Evolutionary conservation across 2,797 vertebrate genomes (phyloP).

Genomic region (Kryptopterus vitreolus): DNA sequence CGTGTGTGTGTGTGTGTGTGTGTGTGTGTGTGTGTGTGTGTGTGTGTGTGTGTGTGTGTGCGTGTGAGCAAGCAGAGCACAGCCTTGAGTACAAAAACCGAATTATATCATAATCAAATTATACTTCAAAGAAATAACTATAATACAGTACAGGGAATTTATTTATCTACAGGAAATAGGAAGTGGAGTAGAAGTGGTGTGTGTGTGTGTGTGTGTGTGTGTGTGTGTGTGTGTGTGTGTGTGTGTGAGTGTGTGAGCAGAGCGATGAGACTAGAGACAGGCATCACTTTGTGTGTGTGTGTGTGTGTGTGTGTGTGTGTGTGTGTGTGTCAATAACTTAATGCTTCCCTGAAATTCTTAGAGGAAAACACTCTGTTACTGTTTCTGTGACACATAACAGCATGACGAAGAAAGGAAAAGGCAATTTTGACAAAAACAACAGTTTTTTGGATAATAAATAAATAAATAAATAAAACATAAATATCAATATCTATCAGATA

Average conservation of each 20-base stretch:
- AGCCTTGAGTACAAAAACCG: neutral
- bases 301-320: neutral
- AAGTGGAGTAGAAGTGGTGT: neutral
- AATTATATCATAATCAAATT: slow-evolving; percentile 10
- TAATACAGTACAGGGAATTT: neutral
- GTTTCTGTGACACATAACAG: too few relatives aligned
- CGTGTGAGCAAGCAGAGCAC: neutral
- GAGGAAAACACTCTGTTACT: too few relatives aligned
- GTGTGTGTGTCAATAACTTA: neutral
- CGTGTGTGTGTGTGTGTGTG: neutral
- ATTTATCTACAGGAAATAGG: neutral
- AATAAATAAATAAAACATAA: too few relatives aligned
- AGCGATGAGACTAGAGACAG: too few relatives aligned
- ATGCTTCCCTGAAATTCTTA: too few relatives aligned
- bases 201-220: slow-evolving; percentile 26
- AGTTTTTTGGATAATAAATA: too few relatives aligned
- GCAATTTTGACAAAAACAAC: too few relatives aligned
- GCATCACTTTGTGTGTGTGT: neutral
- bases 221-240: slow-evolving; percentile 55
- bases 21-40: neutral
- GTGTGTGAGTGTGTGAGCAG: slow-evolving; percentile 65
- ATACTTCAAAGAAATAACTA: neutral
- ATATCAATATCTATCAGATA: neutral
- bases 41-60: neutral
- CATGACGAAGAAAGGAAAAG: too few relatives aligned